Evolutionary conservation across 2,113 vertebrate genomes (phyloP).

Genomic region (Paramisgurnus dabryanus): DNA sequence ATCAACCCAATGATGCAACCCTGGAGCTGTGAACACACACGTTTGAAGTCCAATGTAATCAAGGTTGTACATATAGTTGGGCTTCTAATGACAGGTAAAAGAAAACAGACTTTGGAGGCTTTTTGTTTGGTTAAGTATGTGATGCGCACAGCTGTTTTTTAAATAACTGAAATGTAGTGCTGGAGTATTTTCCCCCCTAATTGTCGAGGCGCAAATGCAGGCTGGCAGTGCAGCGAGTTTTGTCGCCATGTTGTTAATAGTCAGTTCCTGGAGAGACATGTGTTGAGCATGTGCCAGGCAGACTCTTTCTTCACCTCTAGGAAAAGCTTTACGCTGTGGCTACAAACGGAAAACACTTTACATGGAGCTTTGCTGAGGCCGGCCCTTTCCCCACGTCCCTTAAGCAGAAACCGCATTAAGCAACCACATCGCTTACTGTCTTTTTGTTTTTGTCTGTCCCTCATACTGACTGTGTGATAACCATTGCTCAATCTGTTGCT

Average conservation of each 20-base stretch:
- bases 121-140: conserved; percentile 7
- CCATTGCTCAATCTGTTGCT: neutral
- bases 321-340: conserved; percentile 39
- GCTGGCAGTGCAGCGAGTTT: neutral
- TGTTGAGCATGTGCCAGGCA: conserved; percentile 66
- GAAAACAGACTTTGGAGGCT: conserved; percentile 44
- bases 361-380: neutral
- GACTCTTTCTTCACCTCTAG: conserved; percentile 66
- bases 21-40: conserved; percentile 13
- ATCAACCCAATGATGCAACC: conserved; percentile 58
- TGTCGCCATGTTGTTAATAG: conserved; percentile 24
- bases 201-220: neutral
- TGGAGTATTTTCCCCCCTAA: neutral
- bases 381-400: conserved; percentile 5
- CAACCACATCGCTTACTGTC: neutral
- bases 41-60: conserved; percentile 8
- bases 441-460: conserved; percentile 25
- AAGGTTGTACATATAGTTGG: conserved; percentile 37
- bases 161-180: no score
- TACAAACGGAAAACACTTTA: conserved; percentile 51
- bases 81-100: conserved; percentile 44
- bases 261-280: conserved; percentile 52
- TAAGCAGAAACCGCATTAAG: neutral
- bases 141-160: neutral
- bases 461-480: conserved; percentile 9